Percentiles rank a stretch among this genome's conserved stretches.
Conservation (phyloP, 2,888 invertebrate species). For the Habroteleia sp. region DNA sequence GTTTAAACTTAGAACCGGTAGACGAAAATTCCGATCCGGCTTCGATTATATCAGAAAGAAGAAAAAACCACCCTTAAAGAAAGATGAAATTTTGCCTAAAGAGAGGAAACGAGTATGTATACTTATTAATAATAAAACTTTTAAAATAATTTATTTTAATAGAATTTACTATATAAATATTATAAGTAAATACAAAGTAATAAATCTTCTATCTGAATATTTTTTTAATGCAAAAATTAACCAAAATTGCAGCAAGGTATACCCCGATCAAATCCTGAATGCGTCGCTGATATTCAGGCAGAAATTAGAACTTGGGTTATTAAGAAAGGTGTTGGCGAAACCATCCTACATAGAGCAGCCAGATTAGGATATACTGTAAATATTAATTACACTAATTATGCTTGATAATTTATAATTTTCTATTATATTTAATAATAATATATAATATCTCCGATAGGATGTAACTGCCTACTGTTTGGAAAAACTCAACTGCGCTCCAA, state of each 20-base stretch:
- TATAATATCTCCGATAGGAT: too few relatives aligned
- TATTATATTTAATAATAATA: too few relatives aligned
- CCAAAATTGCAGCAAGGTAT: slow-evolving; percentile 72
- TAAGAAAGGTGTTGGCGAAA: slow-evolving; percentile 97
- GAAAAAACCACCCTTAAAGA: slow-evolving; percentile 88
- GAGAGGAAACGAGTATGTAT: slow-evolving; percentile 80
- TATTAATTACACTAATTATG: slow-evolving; percentile 56
- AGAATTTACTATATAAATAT: too few relatives aligned
- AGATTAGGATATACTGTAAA: slow-evolving; percentile 92
- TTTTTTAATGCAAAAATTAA: too few relatives aligned
- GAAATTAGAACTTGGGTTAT: slow-evolving; percentile 95
- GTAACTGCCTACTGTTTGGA: slow-evolving; percentile 95
- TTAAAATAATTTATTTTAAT: too few relatives aligned
- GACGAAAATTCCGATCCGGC: slow-evolving; percentile 90
- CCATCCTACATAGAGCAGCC: slow-evolving; percentile 94
- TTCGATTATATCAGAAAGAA: slow-evolving; percentile 95
- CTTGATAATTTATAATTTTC: too few relatives aligned
- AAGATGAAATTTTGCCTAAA: slow-evolving; percentile 81
- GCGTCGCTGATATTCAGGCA: slow-evolving; percentile 89
- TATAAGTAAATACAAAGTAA: neutral
- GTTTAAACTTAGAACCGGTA: slow-evolving; percentile 85
- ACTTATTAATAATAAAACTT: neutral
- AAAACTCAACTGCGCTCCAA: slow-evolving; percentile 90
- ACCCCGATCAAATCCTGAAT: slow-evolving; percentile 84
- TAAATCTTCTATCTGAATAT: too few relatives aligned